These are phyloP conservation scores for Protobothrops flavoviridis DNA, from an alignment of 2,113 vertebrate genomes.

Conservation along the genomic window DNA sequence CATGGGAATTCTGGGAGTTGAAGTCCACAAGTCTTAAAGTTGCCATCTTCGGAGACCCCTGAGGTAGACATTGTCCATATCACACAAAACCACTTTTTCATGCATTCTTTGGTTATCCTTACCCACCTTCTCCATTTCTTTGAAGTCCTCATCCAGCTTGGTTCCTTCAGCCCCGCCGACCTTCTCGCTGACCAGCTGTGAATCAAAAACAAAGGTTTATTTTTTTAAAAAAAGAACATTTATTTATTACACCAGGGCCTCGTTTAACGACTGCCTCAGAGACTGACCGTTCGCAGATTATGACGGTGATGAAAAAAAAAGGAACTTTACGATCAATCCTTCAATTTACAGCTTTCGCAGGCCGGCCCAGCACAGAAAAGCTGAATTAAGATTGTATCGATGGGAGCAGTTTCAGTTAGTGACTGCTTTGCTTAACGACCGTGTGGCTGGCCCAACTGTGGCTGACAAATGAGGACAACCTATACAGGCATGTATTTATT, in stretches of 20 bases:
- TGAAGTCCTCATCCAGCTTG: constrained; percentile 96
- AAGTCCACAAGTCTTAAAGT: not conserved
- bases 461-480: not conserved
- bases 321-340: not conserved
- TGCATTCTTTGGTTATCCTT: not conserved
- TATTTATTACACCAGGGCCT: not conserved
- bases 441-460: not conserved
- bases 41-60: not conserved
- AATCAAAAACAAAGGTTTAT: not conserved
- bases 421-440: not conserved
- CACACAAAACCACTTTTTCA: not conserved
- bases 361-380: not conserved
- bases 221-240: not conserved
- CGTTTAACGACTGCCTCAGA: not conserved
- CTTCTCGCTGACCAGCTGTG: constrained; percentile 95
- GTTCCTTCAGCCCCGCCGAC: constrained; percentile 96
- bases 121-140: constrained; percentile 91
- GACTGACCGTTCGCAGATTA: not conserved
- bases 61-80: not conserved
- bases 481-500: not conserved
- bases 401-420: not conserved
- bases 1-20: not conserved
- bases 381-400: not conserved
- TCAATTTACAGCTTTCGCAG: not conserved
- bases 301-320: not conserved